Base-by-base conservation (phyloP, 2,888 invertebrate genomes). In the Agrotis puta region DNA sequence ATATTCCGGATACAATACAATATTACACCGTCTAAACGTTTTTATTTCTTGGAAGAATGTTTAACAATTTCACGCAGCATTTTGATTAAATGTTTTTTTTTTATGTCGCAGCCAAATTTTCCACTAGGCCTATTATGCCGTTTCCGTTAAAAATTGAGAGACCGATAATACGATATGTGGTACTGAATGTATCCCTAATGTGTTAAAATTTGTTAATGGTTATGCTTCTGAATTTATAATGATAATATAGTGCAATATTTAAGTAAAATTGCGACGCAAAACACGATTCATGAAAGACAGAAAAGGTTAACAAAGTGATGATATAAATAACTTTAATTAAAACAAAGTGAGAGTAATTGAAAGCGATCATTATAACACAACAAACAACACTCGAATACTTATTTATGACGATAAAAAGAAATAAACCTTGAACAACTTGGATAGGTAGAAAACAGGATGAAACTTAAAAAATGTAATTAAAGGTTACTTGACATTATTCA, bases 81-180 rank as follows among this genome's bases (percentile, higher is more conserved):
- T 14, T 5, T 56, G 13, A 20, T 22, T 50, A 13, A 3, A 27
- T 18, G 13, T 58, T 14, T 48, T 58, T 47, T 33, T 7, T 13
- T 27, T 27, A 27, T 59, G 47, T 16, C 47, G 39, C 39, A 72
- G 50, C 39, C 47, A 53, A 79, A 79, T 48, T 58, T 24, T 43
- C 14, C 2, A 33, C 47, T 47, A 57, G 13, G n/a, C 47, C 9
- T 53, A 57, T 68, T 57, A 33, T 47, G 14, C 20, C 48, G 7
- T 57, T 70, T 51, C 45, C 33, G 57, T 16, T 45, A 66, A 14
- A 5, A 3, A 65, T 57, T 67, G 20, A 57, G 59, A 54, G 6
- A 18, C 11, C 7, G 59, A 59, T 43, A 53, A 20, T 27, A 57
- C 14, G 18, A 18, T 47, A 24, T 18, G 20, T 33, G 2, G 11